Conservation (phyloP, 2,113 vertebrate species). For the Speoplatyrhinus poulsoni region DNA sequence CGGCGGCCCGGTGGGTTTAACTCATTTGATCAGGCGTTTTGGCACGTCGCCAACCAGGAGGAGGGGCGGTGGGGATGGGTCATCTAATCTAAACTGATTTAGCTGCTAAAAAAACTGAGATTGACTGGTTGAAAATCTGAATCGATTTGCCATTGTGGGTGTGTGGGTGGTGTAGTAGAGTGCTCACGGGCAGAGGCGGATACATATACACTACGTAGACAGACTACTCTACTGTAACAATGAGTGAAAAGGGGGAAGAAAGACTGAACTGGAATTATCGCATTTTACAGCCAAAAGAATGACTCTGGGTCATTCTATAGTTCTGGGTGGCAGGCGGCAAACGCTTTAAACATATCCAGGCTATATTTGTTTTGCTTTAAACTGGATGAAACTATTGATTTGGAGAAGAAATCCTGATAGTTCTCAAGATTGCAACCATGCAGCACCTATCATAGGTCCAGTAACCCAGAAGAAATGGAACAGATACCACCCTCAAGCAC, state of each 20-base stretch:
- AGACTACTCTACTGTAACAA: background rate
- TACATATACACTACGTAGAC: no score
- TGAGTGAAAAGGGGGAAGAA: background rate
- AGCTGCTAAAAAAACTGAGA: background rate
- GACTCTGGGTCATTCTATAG: background rate
- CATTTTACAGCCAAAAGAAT: background rate
- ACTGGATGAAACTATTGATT: constrained; percentile 42
- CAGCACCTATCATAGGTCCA: constrained; percentile 26
- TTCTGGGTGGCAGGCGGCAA: constrained; percentile 3
- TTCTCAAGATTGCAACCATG: constrained; percentile 37
- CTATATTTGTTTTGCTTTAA: constrained; percentile 45
- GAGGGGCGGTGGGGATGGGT: background rate
- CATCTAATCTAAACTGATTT: background rate
- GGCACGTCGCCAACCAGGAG: background rate
- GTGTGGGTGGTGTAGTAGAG: background rate
- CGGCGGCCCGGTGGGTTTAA: background rate
- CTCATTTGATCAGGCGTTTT: background rate
- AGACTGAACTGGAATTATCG: no score
- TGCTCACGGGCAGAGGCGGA: no score
- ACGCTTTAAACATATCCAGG: no score
- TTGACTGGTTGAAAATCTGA: background rate
- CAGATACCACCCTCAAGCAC: no score
- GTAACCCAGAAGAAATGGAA: background rate
- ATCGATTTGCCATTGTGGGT: background rate
- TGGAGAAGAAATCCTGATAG: constrained; percentile 37